Conservation (phyloP, 2,888 invertebrate species). For the Lepetodrilus schrolli region DNA sequence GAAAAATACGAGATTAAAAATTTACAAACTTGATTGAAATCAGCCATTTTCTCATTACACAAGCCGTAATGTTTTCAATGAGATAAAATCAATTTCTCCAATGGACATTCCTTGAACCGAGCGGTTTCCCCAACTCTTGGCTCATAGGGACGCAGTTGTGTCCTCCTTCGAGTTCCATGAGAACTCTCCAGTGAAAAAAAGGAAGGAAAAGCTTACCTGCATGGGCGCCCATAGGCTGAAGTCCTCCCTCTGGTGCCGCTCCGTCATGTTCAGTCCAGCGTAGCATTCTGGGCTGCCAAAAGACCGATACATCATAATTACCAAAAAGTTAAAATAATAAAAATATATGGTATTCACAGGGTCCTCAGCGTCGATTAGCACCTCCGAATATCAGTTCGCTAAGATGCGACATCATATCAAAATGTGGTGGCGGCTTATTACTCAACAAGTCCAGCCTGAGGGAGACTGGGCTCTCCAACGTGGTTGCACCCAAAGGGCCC, state of each 20-base stretch:
- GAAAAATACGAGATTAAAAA: slow-evolving; percentile 9
- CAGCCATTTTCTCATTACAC: background rate
- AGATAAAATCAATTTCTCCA: slow-evolving; percentile 16
- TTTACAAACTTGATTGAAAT: slow-evolving; percentile 16
- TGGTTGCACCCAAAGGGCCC: background rate
- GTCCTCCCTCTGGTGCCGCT: slow-evolving; percentile 61
- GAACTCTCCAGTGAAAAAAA: background rate
- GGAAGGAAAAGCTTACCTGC: slow-evolving; percentile 51
- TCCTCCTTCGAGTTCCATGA: background rate
- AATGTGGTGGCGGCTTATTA: background rate
- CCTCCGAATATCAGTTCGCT: background rate
- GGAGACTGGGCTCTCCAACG: background rate
- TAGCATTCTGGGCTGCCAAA: slow-evolving; percentile 63
- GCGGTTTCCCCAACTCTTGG: background rate
- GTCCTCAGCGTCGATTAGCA: background rate
- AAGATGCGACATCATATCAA: slow-evolving; percentile 1
- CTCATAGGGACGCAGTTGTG: background rate
- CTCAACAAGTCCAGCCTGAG: slow-evolving; percentile 17
- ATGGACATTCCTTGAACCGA: background rate
- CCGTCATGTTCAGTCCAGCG: slow-evolving; percentile 62
- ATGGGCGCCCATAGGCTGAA: slow-evolving; percentile 59
- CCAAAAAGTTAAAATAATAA: slow-evolving; percentile 1
- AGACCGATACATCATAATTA: slow-evolving; percentile 32
- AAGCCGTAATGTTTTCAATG: slow-evolving; percentile 5
- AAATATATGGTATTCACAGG: background rate